Conservation (phyloP, 2,797 vertebrate species). For the Pagetopsis macropterus region DNA sequence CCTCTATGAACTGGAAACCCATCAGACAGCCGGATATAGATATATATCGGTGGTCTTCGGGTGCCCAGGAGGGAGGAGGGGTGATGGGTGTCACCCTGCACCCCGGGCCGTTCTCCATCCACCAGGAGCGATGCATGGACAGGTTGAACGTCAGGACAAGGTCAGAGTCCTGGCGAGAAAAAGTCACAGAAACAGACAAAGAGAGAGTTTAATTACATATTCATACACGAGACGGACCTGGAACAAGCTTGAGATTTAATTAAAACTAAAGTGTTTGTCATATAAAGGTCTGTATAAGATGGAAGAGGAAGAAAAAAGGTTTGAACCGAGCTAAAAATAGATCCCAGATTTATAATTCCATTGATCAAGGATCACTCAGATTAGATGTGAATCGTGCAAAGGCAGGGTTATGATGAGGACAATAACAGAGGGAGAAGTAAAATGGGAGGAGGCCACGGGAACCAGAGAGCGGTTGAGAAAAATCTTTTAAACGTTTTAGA, state of each 20-base stretch:
- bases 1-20: conserved; percentile 99
- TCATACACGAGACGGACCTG: conserved; percentile 24
- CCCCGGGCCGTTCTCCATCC: conserved; percentile 99
- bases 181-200: conserved; percentile 32
- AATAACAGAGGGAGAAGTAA: conserved; percentile 60
- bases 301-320: not conserved
- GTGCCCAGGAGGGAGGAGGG: conserved; percentile 95
- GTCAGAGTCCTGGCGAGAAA: conserved; percentile 91
- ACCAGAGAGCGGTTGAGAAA: not conserved
- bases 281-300: not conserved
- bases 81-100: conserved; percentile 95
- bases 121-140: conserved; percentile 99
- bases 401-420: conserved; percentile 90
- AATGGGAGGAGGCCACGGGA: conserved; percentile 2
- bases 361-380: conserved; percentile 49
- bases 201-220: conserved; percentile 45
- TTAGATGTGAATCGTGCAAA: conserved; percentile 75
- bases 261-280: conserved; percentile 49
- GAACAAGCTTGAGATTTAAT: conserved; percentile 44
- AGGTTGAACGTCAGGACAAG: conserved; percentile 99
- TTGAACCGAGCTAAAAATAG: conserved; percentile 54
- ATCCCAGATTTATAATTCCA: conserved; percentile 40
- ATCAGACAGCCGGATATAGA: conserved; percentile 96
- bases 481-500: not conserved
- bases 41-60: conserved; percentile 98